Evolutionary conservation across 2,797 vertebrate genomes (phyloP).

Genomic region (Malacoraja senta): DNA sequence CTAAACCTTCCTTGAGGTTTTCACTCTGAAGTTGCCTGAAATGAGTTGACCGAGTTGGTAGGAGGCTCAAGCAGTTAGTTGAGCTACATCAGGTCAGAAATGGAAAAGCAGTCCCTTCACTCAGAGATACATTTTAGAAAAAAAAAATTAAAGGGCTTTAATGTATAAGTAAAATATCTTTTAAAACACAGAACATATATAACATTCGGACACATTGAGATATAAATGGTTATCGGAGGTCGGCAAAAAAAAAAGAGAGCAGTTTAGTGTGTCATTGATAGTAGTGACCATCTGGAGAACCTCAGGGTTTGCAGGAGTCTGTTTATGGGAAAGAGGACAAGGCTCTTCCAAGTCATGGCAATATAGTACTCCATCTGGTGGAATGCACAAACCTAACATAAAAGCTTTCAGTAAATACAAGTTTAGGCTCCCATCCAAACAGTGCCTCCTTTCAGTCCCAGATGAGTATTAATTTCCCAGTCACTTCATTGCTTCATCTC

Average conservation of each 20-base stretch:
- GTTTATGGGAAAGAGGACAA: constrained; percentile 6
- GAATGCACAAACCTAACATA: constrained; percentile 31
- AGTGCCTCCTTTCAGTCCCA: not conserved
- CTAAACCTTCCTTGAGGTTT: not conserved
- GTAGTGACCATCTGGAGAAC: constrained; percentile 16
- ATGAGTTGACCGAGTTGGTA: not conserved
- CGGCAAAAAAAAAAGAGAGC: constrained; percentile 20
- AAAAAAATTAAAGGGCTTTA: constrained; percentile 33
- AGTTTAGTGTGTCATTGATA: constrained; percentile 26
- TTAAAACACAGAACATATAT: constrained; percentile 36
- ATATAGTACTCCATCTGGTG: constrained; percentile 29
- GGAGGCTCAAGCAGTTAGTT: not conserved
- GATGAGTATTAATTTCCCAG: constrained; percentile 22
- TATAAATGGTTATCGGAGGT: constrained; percentile 20
- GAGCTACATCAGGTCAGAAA: not conserved
- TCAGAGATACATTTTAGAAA: constrained; percentile 23
- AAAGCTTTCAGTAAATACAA: constrained; percentile 36
- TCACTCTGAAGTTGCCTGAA: not conserved
- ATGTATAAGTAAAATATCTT: constrained; percentile 36
- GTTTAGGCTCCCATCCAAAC: constrained; percentile 28
- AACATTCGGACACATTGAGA: constrained; percentile 28
- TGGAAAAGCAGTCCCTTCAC: constrained; percentile 22
- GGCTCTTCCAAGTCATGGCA: constrained; percentile 24
- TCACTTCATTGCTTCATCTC: constrained; percentile 7
- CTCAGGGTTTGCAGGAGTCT: constrained; percentile 22